phyloP scores from a whole-genome alignment of 2,113 vertebrate species.

The Gulo gulo region DNA sequence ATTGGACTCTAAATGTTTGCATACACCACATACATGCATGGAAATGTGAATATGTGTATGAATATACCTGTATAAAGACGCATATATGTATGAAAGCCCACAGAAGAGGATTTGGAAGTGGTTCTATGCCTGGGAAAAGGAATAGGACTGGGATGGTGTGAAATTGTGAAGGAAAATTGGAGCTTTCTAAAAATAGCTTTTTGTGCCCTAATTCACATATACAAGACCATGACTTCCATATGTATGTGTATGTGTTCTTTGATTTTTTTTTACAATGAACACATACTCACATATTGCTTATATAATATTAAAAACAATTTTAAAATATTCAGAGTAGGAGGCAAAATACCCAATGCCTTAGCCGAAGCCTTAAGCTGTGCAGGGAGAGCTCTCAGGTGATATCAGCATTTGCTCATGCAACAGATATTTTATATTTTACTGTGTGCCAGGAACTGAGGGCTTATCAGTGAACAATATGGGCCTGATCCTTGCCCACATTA shows the following conservation, averaged over 20 bases:
- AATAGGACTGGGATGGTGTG: neutral
- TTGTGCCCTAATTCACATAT: neutral
- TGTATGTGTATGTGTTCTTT: neutral
- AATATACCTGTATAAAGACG: neutral
- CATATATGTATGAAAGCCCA: neutral
- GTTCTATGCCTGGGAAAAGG: neutral
- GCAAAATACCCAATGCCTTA: neutral
- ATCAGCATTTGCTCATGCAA: neutral
- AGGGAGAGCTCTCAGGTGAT: neutral
- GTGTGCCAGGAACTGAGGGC: neutral
- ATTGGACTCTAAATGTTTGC: neutral
- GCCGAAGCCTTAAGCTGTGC: neutral
- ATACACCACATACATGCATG: no score
- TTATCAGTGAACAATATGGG: neutral
- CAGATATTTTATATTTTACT: neutral
- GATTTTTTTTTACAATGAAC: neutral
- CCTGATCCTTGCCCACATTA: neutral
- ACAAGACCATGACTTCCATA: neutral
- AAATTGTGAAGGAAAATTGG: neutral
- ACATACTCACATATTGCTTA: neutral
- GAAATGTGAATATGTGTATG: neutral
- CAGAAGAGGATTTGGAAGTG: neutral
- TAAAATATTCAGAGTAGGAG: neutral
- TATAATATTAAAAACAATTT: neutral
- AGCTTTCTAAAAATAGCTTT: neutral